Conservation (phyloP, 2,888 invertebrate genomes). For the Protula sp. region DNA sequence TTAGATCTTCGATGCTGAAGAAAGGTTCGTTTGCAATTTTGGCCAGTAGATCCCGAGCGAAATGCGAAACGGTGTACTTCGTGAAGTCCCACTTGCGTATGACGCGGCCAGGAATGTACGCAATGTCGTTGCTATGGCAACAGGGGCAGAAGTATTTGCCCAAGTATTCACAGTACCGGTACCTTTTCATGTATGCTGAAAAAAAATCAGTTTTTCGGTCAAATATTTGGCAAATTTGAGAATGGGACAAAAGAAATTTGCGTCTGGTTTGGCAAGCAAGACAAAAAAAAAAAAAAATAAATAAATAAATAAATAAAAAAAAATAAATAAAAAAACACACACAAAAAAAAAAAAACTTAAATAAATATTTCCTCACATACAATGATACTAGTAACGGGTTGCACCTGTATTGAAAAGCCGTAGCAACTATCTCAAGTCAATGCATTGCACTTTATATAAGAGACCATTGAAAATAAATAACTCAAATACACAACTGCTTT, state of each 20-base stretch:
- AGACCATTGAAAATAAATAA: too few species aligned
- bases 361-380: too few species aligned
- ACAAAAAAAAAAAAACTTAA: too few species aligned
- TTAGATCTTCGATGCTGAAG: slow-evolving; percentile 69
- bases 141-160: slow-evolving; percentile 81
- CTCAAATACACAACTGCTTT: too few species aligned
- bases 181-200: slow-evolving; percentile 64
- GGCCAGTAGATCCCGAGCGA: slow-evolving; percentile 70
- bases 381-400: too few species aligned
- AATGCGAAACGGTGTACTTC: slow-evolving; percentile 76
- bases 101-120: slow-evolving; percentile 61
- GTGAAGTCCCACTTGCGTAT: slow-evolving; percentile 58
- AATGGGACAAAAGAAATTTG: background rate
- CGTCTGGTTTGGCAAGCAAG: too few species aligned
- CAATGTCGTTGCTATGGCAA: slow-evolving; percentile 73
- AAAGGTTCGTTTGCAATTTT: slow-evolving; percentile 73
- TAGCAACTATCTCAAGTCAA: too few species aligned
- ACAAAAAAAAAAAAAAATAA: too few species aligned
- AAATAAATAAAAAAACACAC: too few species aligned
- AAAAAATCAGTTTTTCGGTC: slow-evolving; percentile 6
- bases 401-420: too few species aligned
- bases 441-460: too few species aligned
- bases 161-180: slow-evolving; percentile 76
- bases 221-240: background rate
- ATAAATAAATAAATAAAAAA: too few species aligned